Evolutionary conservation across 2,888 invertebrate genomes (phyloP).

Genomic region (Candidula unifasciata): DNA sequence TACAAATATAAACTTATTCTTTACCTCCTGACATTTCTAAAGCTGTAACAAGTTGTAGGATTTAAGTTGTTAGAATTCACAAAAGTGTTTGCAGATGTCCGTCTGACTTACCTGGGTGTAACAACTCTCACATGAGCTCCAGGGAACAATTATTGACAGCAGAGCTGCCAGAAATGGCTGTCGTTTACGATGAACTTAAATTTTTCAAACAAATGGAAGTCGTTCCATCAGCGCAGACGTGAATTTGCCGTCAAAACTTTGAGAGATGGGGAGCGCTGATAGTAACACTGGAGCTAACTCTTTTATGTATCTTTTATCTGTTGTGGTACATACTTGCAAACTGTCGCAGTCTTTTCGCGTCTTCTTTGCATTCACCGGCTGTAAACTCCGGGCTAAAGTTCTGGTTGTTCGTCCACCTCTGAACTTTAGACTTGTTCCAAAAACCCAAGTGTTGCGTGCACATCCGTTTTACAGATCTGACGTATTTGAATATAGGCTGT

Average conservation of each 20-base stretch:
- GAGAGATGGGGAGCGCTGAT: slow-evolving; percentile 9
- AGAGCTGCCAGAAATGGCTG: slow-evolving; percentile 24
- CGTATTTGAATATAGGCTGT: no score
- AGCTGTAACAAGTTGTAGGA: neutral
- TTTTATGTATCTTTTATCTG: neutral
- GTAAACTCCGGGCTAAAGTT: no score
- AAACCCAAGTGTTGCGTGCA: no score
- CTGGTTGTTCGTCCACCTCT: no score
- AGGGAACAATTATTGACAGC: slow-evolving; percentile 36
- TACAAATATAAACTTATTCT: neutral
- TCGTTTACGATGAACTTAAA: slow-evolving; percentile 42
- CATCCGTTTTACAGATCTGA: no score
- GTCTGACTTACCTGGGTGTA: slow-evolving; percentile 9
- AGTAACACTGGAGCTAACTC: neutral
- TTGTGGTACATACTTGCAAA: slow-evolving; percentile 1
- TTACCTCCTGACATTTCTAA: neutral
- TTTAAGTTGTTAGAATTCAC: neutral
- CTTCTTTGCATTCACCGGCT: no score
- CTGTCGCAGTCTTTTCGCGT: no score
- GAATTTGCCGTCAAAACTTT: slow-evolving; percentile 41
- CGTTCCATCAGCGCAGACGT: slow-evolving; percentile 45
- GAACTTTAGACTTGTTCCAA: no score
- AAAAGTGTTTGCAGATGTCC: slow-evolving; percentile 2
- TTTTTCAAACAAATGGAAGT: slow-evolving; percentile 43
- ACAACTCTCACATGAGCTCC: slow-evolving; percentile 11